Percentiles rank a stretch among this genome's conserved stretches.
Conservation (phyloP, 2,797 vertebrate species). For the Lithobates sylvaticus region DNA sequence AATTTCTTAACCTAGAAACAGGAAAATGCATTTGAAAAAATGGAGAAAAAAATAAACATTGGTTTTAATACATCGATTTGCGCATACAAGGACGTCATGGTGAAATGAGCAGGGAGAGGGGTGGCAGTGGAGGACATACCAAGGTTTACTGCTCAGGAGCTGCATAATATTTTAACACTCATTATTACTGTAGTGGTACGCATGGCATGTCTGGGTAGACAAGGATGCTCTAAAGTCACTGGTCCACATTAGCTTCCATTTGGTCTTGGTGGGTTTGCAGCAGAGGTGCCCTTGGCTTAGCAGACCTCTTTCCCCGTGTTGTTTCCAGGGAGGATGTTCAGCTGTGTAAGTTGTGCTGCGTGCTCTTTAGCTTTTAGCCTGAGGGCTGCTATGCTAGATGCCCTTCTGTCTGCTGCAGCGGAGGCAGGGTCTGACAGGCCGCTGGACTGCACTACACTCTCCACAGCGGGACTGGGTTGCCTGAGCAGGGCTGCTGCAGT, state of each 20-base stretch:
- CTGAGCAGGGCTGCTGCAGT: constrained; percentile 91
- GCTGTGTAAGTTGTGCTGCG: constrained; percentile 96
- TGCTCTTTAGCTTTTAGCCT: constrained; percentile 98
- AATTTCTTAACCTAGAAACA: constrained; percentile 30
- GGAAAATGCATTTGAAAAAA: constrained; percentile 23
- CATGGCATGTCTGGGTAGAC: constrained; percentile 30
- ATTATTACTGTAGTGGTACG: constrained; percentile 60
- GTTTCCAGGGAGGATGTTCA: constrained; percentile 92
- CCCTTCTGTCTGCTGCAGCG: constrained; percentile 91
- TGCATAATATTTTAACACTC: constrained; percentile 60
- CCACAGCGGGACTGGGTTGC: constrained; percentile 87
- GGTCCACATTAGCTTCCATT: constrained; percentile 73
- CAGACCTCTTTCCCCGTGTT: constrained; percentile 97
- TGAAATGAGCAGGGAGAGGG: constrained; percentile 39
- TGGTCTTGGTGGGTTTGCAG: constrained; percentile 75
- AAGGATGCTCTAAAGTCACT: constrained; percentile 65
- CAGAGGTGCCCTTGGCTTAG: constrained; percentile 77
- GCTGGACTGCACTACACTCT: constrained; percentile 84
- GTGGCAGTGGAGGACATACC: constrained; percentile 57
- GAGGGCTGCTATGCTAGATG: constrained; percentile 95
- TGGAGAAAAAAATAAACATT: constrained; percentile 1
- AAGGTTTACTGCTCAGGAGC: constrained; percentile 66
- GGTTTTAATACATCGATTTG: constrained; percentile 47
- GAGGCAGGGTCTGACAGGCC: constrained; percentile 87
- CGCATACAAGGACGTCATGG: constrained; percentile 31